Base-by-base conservation (phyloP, 2,113 vertebrate genomes). In the Phocoena phocoena region DNA sequence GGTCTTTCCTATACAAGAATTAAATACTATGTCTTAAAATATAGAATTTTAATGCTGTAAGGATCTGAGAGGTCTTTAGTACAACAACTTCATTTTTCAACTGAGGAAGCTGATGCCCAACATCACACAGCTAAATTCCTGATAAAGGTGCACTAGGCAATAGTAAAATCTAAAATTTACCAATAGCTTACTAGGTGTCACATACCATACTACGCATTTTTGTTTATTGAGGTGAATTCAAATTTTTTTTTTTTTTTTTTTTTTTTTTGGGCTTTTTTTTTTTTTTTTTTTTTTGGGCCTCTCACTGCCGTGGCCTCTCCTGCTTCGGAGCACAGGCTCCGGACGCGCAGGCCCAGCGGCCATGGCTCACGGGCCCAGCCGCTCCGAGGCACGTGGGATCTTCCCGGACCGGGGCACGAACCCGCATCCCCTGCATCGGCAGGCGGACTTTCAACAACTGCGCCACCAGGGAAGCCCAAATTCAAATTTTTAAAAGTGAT, bases 1-100 rank as follows among this genome's bases (percentile, higher is more conserved):
- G 25, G 71, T 26, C 21, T 63, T 53, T 23, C 41, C 10, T 23
- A 65, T 2, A 28, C 6, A 41, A 90, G 41, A 88, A 88, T 92
- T 92, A 96, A 95, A 77, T 38, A 68, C 31, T 60, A 36, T 60
- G 10, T n/a, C 77, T 88, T 94, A 90, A 86, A 90, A 81, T 38
- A 47, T n/a, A 53, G n/a, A 82, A 90, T 50, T 70, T 77, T 79
- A 88, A 88, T 50, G 18, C 18, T 63, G 8, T 28, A 88, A 82
- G 41, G 14, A 82, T 21, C 60, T 76, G 17, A 65, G 20, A 50
- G 9, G n/a, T 83, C 50, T 68, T 70, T 77, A 92, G 41, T 53
- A 13, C 41, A 95, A 92, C 6, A 76, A 70, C 36, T 70, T 74
- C 53, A 83, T 88, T 83, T 53, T 92, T 88, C 74, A 95, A 65